A percentile compares a stretch with the other conserved stretches of the same genome.
phyloP scores from a whole-genome alignment of 2,888 invertebrate genomes.

The Conistra vaccinii region DNA sequence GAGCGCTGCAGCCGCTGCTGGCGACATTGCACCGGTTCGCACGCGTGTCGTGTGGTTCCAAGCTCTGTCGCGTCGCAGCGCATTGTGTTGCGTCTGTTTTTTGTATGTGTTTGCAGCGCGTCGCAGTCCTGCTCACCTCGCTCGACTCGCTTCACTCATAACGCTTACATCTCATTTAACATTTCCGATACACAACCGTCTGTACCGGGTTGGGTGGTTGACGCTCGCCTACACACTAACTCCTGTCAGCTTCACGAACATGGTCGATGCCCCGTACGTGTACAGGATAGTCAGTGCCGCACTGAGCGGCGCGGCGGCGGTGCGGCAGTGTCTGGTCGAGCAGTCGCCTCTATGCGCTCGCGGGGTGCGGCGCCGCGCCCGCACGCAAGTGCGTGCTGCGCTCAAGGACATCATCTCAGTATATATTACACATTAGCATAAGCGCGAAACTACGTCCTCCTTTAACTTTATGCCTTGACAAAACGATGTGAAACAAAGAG shows the following conservation, averaged over 20 bases:
- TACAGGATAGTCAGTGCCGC: background rate
- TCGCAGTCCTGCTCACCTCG: constrained; percentile 49
- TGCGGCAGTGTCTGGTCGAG: too few species aligned
- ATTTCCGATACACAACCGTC: constrained; percentile 1
- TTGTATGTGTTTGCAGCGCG: constrained; percentile 54
- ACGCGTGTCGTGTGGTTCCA: constrained; percentile 8
- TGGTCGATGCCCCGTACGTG: too few species aligned
- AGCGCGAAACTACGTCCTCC: background rate
- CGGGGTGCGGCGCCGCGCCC: background rate
- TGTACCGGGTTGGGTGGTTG: background rate
- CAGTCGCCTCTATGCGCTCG: too few species aligned
- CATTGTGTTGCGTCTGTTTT: background rate
- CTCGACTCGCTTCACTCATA: constrained; percentile 52
- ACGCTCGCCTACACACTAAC: background rate
- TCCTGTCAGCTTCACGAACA: background rate
- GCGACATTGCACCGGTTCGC: constrained; percentile 47
- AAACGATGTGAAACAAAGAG: background rate
- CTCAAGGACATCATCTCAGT: constrained; percentile 27
- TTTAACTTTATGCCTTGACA: background rate
- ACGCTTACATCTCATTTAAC: constrained; percentile 56
- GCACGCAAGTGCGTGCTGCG: constrained; percentile 13
- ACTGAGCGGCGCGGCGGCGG: background rate
- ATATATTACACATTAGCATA: constrained; percentile 13
- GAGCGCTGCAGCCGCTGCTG: constrained; percentile 10
- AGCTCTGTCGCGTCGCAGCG: background rate